Percentiles rank a stretch among this genome's conserved stretches.
These are phyloP conservation scores for Aphidius colemani DNA, from an alignment of 2,888 invertebrate species.

Conservation along the genomic window DNA sequence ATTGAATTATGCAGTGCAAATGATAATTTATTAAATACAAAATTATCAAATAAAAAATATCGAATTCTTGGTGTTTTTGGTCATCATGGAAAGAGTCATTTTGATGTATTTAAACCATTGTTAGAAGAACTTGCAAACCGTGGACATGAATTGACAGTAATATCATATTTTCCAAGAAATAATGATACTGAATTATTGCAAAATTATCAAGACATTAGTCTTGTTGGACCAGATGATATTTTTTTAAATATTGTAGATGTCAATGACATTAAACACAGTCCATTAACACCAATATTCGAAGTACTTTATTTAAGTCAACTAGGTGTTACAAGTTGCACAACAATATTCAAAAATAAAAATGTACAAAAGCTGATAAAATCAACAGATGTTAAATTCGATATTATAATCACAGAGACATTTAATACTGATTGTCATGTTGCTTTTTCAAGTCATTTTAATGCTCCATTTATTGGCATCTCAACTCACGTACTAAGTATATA, in stretches of 20 bases:
- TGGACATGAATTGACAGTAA: slow-evolving; percentile 72
- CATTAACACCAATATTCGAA: slow-evolving; percentile 20
- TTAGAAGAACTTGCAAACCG: slow-evolving; percentile 65
- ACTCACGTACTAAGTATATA: slow-evolving; percentile 59
- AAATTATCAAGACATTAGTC: slow-evolving; percentile 68
- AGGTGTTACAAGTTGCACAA: slow-evolving; percentile 58
- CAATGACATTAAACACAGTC: slow-evolving; percentile 5
- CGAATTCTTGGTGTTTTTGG: slow-evolving; percentile 67
- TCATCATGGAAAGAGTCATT: slow-evolving; percentile 73
- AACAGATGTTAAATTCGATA: slow-evolving; percentile 65
- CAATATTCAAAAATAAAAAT: slow-evolving; percentile 53
- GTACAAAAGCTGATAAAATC: slow-evolving; percentile 59
- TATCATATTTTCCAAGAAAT: slow-evolving; percentile 66
- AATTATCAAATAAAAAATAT: slow-evolving; percentile 17
- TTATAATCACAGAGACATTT: slow-evolving; percentile 73
- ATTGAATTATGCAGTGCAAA: too few relatives aligned
- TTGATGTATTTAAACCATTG: slow-evolving; percentile 67
- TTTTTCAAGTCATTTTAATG: slow-evolving; percentile 66
- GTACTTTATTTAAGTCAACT: slow-evolving; percentile 44
- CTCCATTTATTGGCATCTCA: slow-evolving; percentile 66
- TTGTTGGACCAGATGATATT: slow-evolving; percentile 55
- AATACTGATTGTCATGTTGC: slow-evolving; percentile 74
- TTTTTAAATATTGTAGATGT: slow-evolving; percentile 41
- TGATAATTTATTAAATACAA: too few relatives aligned
- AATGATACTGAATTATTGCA: slow-evolving; percentile 53